phyloP scores from a whole-genome alignment of 2,888 invertebrate species.

The Acanthosepion esculentum region DNA sequence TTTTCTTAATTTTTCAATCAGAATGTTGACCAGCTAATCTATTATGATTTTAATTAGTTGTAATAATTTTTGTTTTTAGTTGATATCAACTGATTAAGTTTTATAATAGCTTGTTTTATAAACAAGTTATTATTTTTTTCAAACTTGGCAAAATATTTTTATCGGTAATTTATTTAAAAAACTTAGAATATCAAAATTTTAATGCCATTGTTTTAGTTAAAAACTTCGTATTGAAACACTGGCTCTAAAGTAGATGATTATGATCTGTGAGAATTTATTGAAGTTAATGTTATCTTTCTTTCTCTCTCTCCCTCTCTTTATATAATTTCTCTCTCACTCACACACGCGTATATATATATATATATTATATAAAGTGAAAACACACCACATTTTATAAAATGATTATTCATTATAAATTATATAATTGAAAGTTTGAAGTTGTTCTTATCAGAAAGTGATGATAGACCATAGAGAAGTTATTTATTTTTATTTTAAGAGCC shows the following conservation, averaged over 20 bases:
- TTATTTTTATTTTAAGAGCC: too few species aligned
- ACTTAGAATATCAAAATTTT: too few species aligned
- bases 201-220: too few species aligned
- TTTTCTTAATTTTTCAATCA: neutral
- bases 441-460: neutral
- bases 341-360: neutral
- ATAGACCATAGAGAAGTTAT: neutral
- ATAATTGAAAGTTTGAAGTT: neutral
- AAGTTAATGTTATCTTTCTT: too few species aligned
- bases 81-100: too few species aligned
- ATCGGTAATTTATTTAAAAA: too few species aligned
- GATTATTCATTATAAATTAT: neutral
- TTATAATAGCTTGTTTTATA: too few species aligned
- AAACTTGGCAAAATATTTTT: too few species aligned
- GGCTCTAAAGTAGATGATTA: too few species aligned
- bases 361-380: neutral
- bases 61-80: neutral
- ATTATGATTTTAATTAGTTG: neutral
- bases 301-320: neutral
- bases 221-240: too few species aligned
- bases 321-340: neutral
- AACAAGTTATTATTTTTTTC: too few species aligned
- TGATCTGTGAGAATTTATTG: too few species aligned
- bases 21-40: neutral
- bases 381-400: neutral